Percentiles rank a stretch among this genome's conserved stretches.
Evolutionary conservation across 2,888 invertebrate species (phyloP).

Genomic region (Sericinus montela): DNA sequence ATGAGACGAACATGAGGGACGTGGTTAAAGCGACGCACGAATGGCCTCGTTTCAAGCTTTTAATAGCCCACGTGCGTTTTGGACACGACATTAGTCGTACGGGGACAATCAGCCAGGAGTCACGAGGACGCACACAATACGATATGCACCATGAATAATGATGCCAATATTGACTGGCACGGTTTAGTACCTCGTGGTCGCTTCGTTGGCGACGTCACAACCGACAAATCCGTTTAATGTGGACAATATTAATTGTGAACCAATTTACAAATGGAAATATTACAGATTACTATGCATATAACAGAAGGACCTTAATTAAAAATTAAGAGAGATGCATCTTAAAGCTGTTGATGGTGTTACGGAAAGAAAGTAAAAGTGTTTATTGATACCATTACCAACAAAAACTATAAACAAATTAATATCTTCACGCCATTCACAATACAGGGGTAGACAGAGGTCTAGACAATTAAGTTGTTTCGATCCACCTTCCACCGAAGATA

Average conservation of each 20-base stretch:
- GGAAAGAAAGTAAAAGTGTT: no score
- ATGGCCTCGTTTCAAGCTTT: constrained; percentile 55
- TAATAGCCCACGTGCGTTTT: constrained; percentile 58
- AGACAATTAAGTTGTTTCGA: no score
- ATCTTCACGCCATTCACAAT: no score
- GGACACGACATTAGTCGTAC: constrained; percentile 61
- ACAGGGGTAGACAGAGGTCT: no score
- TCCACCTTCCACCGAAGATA: no score
- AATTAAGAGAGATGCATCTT: no score
- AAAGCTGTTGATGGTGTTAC: no score
- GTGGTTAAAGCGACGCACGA: constrained; percentile 51
- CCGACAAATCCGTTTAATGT: constrained; percentile 11
- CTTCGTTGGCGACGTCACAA: not conserved
- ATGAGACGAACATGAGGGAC: constrained; percentile 27
- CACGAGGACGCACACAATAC: constrained; percentile 56
- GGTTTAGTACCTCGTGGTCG: constrained; percentile 13
- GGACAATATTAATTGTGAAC: not conserved
- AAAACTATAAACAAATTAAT: no score
- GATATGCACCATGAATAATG: constrained; percentile 58
- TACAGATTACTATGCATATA: no score
- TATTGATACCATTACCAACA: no score
- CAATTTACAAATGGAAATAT: not conserved
- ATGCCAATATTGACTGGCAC: constrained; percentile 41
- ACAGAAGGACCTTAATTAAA: no score
- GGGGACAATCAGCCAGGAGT: constrained; percentile 61